These are phyloP conservation scores for Psix sp. DNA, from an alignment of 1,140 invertebrate species.

Conservation along the genomic window DNA sequence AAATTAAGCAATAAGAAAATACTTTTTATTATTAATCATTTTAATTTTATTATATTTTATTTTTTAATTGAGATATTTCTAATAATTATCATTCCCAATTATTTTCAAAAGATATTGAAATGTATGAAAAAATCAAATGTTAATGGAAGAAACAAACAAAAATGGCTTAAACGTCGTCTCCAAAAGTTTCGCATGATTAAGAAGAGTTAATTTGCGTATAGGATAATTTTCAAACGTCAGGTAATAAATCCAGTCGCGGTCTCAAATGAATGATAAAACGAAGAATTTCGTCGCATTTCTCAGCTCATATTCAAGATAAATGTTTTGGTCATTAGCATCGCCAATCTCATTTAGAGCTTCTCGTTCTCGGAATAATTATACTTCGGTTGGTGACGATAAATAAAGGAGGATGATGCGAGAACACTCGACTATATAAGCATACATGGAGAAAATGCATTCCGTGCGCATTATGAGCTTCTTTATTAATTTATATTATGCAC, in stretches of 20 bases:
- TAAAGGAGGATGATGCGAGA: slow-evolving; percentile 50
- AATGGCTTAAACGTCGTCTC: background rate
- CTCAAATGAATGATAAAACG: slow-evolving; percentile 47
- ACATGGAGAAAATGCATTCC: slow-evolving; percentile 40
- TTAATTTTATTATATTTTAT: no score
- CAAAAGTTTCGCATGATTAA: slow-evolving; percentile 10
- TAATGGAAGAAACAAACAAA: no score
- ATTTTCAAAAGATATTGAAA: no score
- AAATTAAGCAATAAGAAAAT: no score
- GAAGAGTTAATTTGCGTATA: slow-evolving; percentile 28
- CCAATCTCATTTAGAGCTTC: slow-evolving; percentile 55
- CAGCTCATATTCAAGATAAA: slow-evolving; percentile 51
- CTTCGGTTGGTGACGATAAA: slow-evolving; percentile 54
- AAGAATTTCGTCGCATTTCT: slow-evolving; percentile 46
- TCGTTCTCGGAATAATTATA: slow-evolving; percentile 60
- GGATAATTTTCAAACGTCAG: slow-evolving; percentile 27
- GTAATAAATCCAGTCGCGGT: slow-evolving; percentile 39
- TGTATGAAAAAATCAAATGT: no score
- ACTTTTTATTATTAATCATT: no score
- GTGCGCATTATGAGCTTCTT: slow-evolving; percentile 67
- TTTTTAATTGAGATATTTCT: no score
- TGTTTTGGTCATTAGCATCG: slow-evolving; percentile 57
- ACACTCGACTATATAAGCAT: slow-evolving; percentile 17
- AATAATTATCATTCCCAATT: no score
- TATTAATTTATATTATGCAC: slow-evolving; percentile 78